These are phyloP conservation scores for Busseola fusca DNA, from an alignment of 2,888 invertebrate genomes.

Conservation along the genomic window DNA sequence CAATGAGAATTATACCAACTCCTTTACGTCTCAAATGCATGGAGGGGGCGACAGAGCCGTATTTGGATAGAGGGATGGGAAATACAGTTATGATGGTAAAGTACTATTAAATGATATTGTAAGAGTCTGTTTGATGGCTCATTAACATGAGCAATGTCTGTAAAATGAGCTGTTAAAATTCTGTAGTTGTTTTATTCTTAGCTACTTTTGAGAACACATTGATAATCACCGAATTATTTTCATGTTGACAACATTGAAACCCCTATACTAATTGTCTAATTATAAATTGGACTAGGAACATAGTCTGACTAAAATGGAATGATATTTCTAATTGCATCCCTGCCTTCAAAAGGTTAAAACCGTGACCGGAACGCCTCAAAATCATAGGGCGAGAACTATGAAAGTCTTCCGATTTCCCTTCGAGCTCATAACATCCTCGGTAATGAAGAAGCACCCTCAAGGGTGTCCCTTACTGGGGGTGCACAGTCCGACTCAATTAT, in stretches of 20 bases:
- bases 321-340: conserved; percentile 59
- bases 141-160: conserved; percentile 34
- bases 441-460: conserved; percentile 77
- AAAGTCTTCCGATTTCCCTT: conserved; percentile 70
- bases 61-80: conserved; percentile 58
- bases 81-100: conserved; percentile 40
- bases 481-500: conserved; percentile 80
- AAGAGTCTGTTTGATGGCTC: conserved; percentile 22
- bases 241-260: background rate
- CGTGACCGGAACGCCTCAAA: conserved; percentile 75
- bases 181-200: background rate
- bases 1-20: conserved; percentile 86
- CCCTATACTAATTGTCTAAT: background rate
- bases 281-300: background rate
- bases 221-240: background rate
- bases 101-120: conserved; percentile 48
- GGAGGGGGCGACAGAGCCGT: conserved; percentile 65
- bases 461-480: conserved; percentile 72
- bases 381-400: conserved; percentile 77
- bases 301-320: conserved; percentile 18
- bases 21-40: conserved; percentile 74
- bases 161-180: conserved; percentile 7
- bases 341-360: conserved; percentile 70
- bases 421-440: conserved; percentile 74
- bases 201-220: background rate